Evolutionary conservation across 2,888 invertebrate genomes (phyloP).

Genomic region (Cantharis rufa): DNA sequence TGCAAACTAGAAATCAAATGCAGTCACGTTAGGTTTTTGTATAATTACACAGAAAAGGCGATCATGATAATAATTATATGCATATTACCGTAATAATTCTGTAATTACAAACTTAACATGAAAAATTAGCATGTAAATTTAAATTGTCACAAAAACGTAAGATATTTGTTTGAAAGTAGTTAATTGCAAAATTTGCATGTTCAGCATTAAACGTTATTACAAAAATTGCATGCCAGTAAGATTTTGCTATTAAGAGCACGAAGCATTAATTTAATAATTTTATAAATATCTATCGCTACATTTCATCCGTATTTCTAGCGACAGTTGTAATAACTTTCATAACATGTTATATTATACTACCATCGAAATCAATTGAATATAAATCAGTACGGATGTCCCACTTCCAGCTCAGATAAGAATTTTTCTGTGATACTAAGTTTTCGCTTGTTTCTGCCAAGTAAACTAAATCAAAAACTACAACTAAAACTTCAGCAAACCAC

Average conservation of each 20-base stretch:
- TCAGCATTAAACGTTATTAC: not conserved
- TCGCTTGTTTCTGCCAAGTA: too few relatives aligned
- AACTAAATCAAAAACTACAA: too few relatives aligned
- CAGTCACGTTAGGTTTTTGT: conserved; percentile 54
- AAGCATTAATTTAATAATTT: not conserved
- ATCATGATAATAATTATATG: conserved; percentile 50
- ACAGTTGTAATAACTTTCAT: not conserved
- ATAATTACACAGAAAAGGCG: conserved; percentile 44
- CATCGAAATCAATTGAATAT: too few relatives aligned
- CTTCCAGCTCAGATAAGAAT: too few relatives aligned
- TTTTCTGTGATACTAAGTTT: too few relatives aligned
- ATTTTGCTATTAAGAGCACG: not conserved
- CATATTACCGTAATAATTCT: conserved; percentile 47
- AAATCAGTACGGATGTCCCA: too few relatives aligned
- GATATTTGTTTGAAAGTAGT: not conserved
- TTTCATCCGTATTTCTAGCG: not conserved
- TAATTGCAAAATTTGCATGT: not conserved
- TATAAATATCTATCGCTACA: not conserved
- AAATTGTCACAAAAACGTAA: conserved; percentile 21
- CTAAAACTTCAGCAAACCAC: too few relatives aligned
- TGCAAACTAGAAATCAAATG: conserved; percentile 45
- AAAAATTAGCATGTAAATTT: conserved; percentile 32
- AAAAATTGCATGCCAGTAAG: not conserved
- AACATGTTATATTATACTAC: not conserved
- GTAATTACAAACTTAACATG: conserved; percentile 39